phyloP scores from a whole-genome alignment of 2,113 vertebrate species.

The Mormoops blainvillei region DNA sequence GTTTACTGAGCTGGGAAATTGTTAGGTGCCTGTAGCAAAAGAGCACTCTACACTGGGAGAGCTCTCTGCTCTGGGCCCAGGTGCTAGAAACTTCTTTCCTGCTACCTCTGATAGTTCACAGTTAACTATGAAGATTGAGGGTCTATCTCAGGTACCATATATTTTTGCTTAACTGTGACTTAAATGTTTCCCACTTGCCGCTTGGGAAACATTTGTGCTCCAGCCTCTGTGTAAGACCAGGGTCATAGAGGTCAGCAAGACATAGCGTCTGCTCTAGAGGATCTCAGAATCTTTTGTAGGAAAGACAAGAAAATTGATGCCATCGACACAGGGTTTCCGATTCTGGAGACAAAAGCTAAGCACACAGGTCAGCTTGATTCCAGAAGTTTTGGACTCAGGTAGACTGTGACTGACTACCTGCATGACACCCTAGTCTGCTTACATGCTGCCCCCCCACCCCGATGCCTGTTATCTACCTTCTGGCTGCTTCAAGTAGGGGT shows the following conservation, averaged over 20 bases:
- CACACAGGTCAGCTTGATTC: neutral
- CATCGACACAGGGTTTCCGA: neutral
- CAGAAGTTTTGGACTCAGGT: neutral
- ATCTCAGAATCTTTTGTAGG: neutral
- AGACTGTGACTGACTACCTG: neutral
- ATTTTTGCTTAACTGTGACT: neutral
- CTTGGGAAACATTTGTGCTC: neutral
- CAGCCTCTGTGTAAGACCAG: neutral
- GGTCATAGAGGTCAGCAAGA: neutral
- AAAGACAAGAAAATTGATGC: neutral
- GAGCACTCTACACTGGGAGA: neutral
- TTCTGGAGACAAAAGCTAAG: neutral
- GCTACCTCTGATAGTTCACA: neutral
- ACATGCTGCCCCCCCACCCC: too few species aligned
- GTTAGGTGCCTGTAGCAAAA: neutral
- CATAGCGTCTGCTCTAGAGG: neutral
- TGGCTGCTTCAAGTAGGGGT: neutral
- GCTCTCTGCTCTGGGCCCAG: neutral
- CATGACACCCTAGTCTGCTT: neutral
- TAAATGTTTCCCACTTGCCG: too few species aligned
- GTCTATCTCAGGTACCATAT: neutral
- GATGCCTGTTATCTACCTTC: neutral
- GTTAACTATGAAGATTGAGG: neutral
- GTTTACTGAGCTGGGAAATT: neutral
- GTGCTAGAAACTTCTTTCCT: neutral